Conservation (phyloP, 2,888 invertebrate genomes). For the Anoncus sp. region DNA sequence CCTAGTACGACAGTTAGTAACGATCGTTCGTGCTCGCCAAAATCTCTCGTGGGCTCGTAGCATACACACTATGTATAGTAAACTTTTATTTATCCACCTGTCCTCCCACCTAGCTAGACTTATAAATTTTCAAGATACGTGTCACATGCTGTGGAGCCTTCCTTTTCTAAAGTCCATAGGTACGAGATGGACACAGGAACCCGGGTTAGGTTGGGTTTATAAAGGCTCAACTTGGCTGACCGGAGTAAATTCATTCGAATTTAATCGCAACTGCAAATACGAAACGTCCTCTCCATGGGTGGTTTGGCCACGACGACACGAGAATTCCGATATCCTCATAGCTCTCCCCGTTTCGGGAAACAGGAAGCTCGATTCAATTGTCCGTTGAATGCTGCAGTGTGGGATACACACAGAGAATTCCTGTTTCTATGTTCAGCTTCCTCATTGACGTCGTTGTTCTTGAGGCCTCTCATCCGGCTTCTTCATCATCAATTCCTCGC, state of each 20-base stretch:
- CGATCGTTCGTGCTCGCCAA: conserved; percentile 60
- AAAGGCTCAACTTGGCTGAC: conserved; percentile 7
- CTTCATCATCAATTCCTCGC: conserved; percentile 41
- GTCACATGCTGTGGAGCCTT: conserved; percentile 9
- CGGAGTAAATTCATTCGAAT: conserved; percentile 35
- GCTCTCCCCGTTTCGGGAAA: conserved; percentile 16
- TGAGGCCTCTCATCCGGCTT: conserved; percentile 1
- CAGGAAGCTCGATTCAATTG: conserved; percentile 47
- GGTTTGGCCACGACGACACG: not conserved
- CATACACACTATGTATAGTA: conserved; percentile 10
- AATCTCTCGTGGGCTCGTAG: conserved; percentile 18
- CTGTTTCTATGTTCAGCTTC: not conserved
- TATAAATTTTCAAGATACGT: conserved; percentile 57
- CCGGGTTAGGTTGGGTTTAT: too few species aligned
- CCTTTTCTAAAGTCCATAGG: not conserved
- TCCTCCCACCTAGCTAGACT: conserved; percentile 19
- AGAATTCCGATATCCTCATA: conserved; percentile 17
- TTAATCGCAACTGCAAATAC: conserved; percentile 45
- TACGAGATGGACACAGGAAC: too few species aligned
- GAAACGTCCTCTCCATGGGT: conserved; percentile 8
- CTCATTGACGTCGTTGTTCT: conserved; percentile 38
- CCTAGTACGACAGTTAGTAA: conserved; percentile 60
- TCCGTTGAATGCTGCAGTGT: not conserved
- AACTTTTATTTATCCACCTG: conserved; percentile 58
- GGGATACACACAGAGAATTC: conserved; percentile 34